Percentiles rank a stretch among this genome's conserved stretches.
These are phyloP conservation scores for Brachypterus glaber DNA, from an alignment of 2,888 invertebrate species.

Conservation along the genomic window DNA sequence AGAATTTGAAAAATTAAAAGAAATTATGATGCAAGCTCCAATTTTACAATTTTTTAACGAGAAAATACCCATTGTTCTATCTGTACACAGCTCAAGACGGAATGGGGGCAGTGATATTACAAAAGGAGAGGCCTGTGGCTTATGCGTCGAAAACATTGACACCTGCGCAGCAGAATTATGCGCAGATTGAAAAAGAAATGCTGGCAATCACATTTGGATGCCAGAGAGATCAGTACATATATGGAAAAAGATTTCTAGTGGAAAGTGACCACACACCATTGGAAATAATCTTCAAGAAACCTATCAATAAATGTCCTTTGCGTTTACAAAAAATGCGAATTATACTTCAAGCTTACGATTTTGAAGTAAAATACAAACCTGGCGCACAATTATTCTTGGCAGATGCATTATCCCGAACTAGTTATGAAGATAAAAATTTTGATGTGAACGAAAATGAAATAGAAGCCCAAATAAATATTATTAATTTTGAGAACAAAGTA, in stretches of 20 bases:
- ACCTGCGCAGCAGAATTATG: slow-evolving; percentile 21
- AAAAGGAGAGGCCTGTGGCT: slow-evolving; percentile 8
- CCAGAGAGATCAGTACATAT: slow-evolving; percentile 17
- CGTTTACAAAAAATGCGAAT: slow-evolving; percentile 15
- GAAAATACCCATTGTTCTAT: slow-evolving; percentile 4
- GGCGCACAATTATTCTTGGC: slow-evolving; percentile 16
- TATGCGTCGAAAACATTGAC: slow-evolving; percentile 12
- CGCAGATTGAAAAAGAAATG: slow-evolving; percentile 25
- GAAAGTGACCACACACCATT: no score
- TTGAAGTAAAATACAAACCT: slow-evolving; percentile 16
- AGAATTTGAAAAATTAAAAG: neutral
- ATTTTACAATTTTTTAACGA: slow-evolving; percentile 9
- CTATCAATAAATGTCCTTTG: slow-evolving; percentile 10
- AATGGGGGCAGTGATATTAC: slow-evolving; percentile 13
- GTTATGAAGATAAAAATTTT: slow-evolving; percentile 8
- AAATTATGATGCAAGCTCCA: neutral
- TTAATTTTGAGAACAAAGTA: neutral
- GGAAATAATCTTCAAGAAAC: slow-evolving; percentile 17
- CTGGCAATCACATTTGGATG: slow-evolving; percentile 25
- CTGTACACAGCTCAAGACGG: slow-evolving; percentile 9
- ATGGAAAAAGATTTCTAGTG: slow-evolving; percentile 9
- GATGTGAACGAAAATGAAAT: neutral
- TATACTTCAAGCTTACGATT: slow-evolving; percentile 15
- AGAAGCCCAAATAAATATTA: slow-evolving; percentile 2
- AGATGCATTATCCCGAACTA: slow-evolving; percentile 13